Conservation (phyloP, 1,140 invertebrate genomes). For the Drosophila busckii region DNA sequence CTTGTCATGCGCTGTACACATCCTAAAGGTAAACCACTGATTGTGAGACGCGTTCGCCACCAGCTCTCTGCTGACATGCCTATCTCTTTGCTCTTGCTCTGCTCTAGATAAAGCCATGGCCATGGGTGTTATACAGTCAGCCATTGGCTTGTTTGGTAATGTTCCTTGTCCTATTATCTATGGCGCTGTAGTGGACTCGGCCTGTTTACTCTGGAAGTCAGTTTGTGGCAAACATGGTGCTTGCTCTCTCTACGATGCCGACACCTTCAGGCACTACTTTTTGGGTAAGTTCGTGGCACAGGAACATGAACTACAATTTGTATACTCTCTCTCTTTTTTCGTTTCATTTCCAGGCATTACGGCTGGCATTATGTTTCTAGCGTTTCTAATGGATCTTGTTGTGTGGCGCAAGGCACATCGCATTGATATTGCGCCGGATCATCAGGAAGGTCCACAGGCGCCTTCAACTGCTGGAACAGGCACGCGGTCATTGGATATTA, state of each 20-base stretch:
- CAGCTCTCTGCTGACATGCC: background rate
- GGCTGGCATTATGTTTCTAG: conserved; percentile 87
- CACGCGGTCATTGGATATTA: conserved; percentile 47
- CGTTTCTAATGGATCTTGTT: conserved; percentile 89
- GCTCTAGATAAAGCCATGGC: conserved; percentile 94
- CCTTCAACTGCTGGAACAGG: conserved; percentile 31
- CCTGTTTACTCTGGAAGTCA: conserved; percentile 92
- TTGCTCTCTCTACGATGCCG: conserved; percentile 91
- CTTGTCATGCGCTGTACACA: conserved; percentile 94
- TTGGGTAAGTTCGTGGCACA: conserved; percentile 83
- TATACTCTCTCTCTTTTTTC: conserved; percentile 22
- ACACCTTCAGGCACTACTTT: conserved; percentile 90
- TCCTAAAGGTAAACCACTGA: conserved; percentile 81
- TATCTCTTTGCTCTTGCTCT: background rate
- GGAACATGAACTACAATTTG: background rate
- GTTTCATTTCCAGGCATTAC: conserved; percentile 83
- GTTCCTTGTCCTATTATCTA: conserved; percentile 96
- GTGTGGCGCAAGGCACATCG: conserved; percentile 90
- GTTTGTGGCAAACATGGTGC: conserved; percentile 89
- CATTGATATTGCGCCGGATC: conserved; percentile 83
- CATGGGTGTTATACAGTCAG: conserved; percentile 94
- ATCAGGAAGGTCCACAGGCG: conserved; percentile 31
- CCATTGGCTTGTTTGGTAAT: conserved; percentile 94
- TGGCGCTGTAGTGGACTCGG: conserved; percentile 93
- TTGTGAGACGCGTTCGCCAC: too few relatives aligned